Base-by-base conservation (phyloP, 2,888 invertebrate genomes). In the Drosophila colorata region DNA sequence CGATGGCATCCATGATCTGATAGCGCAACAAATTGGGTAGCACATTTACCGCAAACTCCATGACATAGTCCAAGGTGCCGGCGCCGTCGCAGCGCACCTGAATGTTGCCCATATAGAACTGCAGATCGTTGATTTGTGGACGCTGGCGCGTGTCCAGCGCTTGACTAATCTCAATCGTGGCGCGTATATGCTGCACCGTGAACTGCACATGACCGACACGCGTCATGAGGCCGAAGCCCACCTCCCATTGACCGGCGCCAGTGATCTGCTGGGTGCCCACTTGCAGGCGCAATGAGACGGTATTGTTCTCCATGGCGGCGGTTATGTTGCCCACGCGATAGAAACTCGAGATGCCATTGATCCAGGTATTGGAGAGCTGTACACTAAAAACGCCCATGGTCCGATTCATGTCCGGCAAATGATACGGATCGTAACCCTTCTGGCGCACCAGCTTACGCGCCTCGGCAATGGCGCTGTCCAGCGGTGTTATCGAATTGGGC, bases 1-100 rank as follows among this genome's bases (percentile, higher is more conserved):
- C 97, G 38, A 97, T 90, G 0, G 96, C 96, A 87, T 97, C 96
- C 95, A 97, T 96, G 66, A 97, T 96, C 92, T 97, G 97, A 90
- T 97, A 96, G 57, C 98, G 94, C 68, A 98, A 92, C 46, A 97
- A 92, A 93, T 98, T 98, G 0, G 97, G 97, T 52, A 97, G 88
- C 47, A 97, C 93, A 90, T 98, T 98, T 0, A 97, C 94, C 4
- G 93, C 94, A 63, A 96, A 95, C 92, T 98, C 98, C 67, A 97
- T 93, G 0, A 95, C 89, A 88, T 97, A 97, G 92, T 98, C 98
- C 14, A 96, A 74, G 0, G 97, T 96, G n/a, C 98, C 97, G 0
- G 97, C 95, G 0, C 98, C 98, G 80, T 97, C 95, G 81, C 96
- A 95, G 20, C 97, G 93, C 16, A 97, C 94, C 91, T 97, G 97